Conservation (phyloP, 2,888 invertebrate species). For the Drosophila limbata region DNA sequence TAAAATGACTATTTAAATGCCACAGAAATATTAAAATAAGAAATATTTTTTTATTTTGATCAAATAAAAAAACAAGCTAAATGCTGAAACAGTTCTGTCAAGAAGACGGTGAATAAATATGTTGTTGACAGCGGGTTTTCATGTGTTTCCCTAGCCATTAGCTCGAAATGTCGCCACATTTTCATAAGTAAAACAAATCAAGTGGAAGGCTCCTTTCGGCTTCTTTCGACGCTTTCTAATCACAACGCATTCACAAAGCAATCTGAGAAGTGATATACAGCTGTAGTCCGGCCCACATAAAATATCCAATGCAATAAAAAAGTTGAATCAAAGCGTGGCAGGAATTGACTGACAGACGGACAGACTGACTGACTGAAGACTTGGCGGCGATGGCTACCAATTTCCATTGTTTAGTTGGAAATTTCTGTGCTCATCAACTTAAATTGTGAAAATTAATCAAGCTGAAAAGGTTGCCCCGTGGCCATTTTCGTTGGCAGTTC, state of each 20-base stretch:
- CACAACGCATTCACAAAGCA: constrained; percentile 68
- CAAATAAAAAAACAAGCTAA: neutral
- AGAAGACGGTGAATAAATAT: constrained; percentile 5
- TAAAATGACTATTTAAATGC: neutral
- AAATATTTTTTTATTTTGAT: no score
- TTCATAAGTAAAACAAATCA: constrained; percentile 73
- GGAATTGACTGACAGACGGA: constrained; percentile 16
- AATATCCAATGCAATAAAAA: constrained; percentile 47
- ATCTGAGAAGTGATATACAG: constrained; percentile 50
- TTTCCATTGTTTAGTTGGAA: constrained; percentile 53
- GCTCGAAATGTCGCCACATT: constrained; percentile 52
- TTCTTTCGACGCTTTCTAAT: constrained; percentile 55
- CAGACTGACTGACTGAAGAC: constrained; percentile 17
- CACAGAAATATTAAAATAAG: neutral
- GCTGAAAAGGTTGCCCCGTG: constrained; percentile 71
- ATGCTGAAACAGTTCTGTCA: neutral
- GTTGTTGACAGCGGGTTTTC: constrained; percentile 8
- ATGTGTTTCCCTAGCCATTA: constrained; percentile 21
- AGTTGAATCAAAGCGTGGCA: constrained; percentile 51
- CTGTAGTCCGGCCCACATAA: constrained; percentile 27
- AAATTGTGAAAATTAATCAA: constrained; percentile 82
- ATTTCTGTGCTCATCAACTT: constrained; percentile 69
- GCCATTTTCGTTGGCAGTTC: constrained; percentile 25
- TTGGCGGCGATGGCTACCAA: constrained; percentile 16
- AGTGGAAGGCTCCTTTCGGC: constrained; percentile 3